Conservation (phyloP, 2,113 vertebrate genomes). For the Spea multiplicata region DNA sequence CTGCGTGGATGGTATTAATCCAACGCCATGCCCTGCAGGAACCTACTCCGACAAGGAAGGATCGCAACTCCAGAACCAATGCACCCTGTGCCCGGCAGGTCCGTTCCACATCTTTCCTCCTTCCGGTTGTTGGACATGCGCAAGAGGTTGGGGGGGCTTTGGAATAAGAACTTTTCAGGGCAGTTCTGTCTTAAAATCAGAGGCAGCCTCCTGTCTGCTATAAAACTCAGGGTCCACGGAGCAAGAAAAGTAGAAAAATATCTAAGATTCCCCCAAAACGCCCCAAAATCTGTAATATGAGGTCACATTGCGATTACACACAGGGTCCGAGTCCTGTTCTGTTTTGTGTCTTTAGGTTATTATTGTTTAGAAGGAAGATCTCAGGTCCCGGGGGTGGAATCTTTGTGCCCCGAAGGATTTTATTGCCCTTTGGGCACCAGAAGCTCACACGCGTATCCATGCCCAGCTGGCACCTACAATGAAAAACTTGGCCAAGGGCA, state of each 20-base stretch:
- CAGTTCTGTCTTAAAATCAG: too few relatives aligned
- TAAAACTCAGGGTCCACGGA: too few relatives aligned
- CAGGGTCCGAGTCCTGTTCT: neutral
- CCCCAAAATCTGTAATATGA: too few relatives aligned
- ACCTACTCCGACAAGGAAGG: conserved; percentile 68
- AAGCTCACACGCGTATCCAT: conserved; percentile 71
- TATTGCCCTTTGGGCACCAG: conserved; percentile 75
- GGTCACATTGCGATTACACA: too few relatives aligned
- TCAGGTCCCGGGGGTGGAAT: conserved; percentile 65
- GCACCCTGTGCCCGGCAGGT: conserved; percentile 72
- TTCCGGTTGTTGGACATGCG: too few relatives aligned
- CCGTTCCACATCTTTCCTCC: conserved; percentile 3
- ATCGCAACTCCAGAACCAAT: conserved; percentile 58
- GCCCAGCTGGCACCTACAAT: conserved; percentile 74
- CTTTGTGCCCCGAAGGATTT: conserved; percentile 72
- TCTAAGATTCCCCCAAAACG: too few relatives aligned
- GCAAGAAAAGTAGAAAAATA: too few relatives aligned
- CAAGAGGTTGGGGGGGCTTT: too few relatives aligned
- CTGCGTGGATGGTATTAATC: conserved; percentile 59
- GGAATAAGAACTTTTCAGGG: too few relatives aligned
- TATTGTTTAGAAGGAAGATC: conserved; percentile 75
- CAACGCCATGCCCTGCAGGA: conserved; percentile 68
- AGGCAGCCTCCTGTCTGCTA: too few relatives aligned
- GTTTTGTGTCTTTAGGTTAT: conserved; percentile 58
- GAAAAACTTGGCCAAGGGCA: conserved; percentile 76